phyloP scores from a whole-genome alignment of 2,888 invertebrate species.

The Cancer borealis region DNA sequence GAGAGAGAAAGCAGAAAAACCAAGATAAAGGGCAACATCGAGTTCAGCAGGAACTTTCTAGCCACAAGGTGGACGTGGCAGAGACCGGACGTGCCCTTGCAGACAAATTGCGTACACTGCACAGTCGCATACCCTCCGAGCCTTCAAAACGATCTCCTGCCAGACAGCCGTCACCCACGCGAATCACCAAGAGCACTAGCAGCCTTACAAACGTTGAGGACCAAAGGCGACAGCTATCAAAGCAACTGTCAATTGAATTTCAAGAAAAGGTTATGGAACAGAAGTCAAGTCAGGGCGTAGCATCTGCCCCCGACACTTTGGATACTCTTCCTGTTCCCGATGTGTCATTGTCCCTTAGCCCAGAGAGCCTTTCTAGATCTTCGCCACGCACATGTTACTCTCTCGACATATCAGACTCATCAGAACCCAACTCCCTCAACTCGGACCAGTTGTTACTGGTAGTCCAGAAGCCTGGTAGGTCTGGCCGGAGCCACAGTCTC shows the following conservation, averaged over 20 bases:
- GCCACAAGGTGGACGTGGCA: conserved; percentile 65
- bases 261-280: conserved; percentile 76
- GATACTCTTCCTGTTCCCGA: conserved; percentile 64
- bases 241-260: conserved; percentile 76
- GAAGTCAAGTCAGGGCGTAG: conserved; percentile 50
- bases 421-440: conserved; percentile 75
- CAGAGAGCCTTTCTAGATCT: conserved; percentile 74
- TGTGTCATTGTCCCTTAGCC: conserved; percentile 72
- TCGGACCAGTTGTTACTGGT: conserved; percentile 76
- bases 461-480: conserved; percentile 71
- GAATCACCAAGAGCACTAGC: conserved; percentile 59
- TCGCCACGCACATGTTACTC: conserved; percentile 77
- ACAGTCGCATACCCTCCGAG: conserved; percentile 63
- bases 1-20: conserved; percentile 63
- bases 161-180: conserved; percentile 50
- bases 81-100: conserved; percentile 70
- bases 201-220: conserved; percentile 67
- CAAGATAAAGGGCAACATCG: conserved; percentile 52
- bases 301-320: conserved; percentile 40
- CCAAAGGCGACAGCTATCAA: conserved; percentile 73
- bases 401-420: conserved; percentile 76
- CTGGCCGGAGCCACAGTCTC: conserved; percentile 73
- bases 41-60: conserved; percentile 63
- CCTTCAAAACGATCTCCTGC: conserved; percentile 39
- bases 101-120: conserved; percentile 67